Evolutionary conservation across 2,113 vertebrate species (phyloP).

Genomic region (Callipepla squamata): DNA sequence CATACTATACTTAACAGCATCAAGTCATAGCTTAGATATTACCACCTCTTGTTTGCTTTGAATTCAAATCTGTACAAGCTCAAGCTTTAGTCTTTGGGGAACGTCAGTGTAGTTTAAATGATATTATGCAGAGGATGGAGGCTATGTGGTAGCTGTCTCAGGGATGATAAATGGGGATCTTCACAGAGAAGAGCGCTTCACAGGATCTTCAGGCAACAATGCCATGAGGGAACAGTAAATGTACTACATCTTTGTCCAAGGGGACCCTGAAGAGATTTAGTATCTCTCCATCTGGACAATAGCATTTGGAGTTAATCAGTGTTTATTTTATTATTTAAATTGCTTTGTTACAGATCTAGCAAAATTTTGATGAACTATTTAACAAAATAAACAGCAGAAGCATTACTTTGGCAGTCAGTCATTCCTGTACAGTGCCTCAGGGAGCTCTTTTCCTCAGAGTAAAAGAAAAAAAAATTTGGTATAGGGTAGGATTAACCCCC

Average conservation of each 20-base stretch:
- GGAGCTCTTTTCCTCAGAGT: not conserved
- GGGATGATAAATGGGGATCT: not conserved
- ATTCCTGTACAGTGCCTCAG: not conserved
- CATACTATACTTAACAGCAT: conserved; percentile 34
- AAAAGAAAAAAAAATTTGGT: not conserved
- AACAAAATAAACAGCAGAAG: not conserved
- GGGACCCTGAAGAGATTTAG: not conserved
- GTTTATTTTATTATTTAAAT: not conserved
- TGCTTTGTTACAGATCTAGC: not conserved
- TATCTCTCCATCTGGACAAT: not conserved
- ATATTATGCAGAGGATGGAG: not conserved
- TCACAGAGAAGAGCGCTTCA: not conserved
- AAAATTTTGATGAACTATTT: not conserved
- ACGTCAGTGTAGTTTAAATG: not conserved
- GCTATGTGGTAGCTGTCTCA: not conserved
- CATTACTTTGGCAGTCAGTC: fast-evolving
- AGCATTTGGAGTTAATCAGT: not conserved
- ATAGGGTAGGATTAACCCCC: not conserved
- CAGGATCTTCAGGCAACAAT: not conserved
- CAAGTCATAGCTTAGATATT: conserved; percentile 37
- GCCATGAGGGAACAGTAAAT: not conserved
- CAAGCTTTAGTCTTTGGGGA: conserved; percentile 35
- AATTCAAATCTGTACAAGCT: conserved; percentile 46
- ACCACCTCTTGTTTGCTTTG: conserved; percentile 49
- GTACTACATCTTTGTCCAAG: not conserved